phyloP scores from a whole-genome alignment of 1,140 invertebrate genomes.

The Nephila pilipes region DNA sequence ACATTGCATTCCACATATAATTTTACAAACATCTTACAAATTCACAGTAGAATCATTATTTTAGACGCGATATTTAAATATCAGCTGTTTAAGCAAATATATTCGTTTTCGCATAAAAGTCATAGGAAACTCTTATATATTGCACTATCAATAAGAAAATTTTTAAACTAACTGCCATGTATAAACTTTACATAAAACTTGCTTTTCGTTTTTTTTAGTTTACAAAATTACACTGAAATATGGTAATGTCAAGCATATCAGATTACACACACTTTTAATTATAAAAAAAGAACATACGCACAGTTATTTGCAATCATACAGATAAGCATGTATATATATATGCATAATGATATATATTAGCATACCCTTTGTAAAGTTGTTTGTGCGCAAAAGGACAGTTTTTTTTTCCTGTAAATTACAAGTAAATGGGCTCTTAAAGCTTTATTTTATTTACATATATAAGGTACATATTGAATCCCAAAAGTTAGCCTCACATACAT shows the following conservation, averaged over 20 bases:
- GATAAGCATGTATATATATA: constrained; percentile 12
- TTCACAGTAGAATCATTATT: not conserved
- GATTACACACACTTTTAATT: not conserved
- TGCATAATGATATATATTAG: not conserved
- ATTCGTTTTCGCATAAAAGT: not conserved
- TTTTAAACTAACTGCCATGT: not conserved
- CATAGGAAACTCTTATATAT: not conserved
- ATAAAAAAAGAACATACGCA: not conserved
- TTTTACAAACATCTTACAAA: not conserved
- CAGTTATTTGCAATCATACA: not conserved
- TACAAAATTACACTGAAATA: not conserved
- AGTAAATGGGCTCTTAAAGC: not conserved
- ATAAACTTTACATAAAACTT: not conserved
- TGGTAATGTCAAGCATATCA: not conserved
- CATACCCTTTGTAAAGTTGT: not conserved
- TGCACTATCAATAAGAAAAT: not conserved
- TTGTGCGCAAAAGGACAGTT: not conserved
- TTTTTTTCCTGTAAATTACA: not conserved
- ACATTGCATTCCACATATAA: not conserved
- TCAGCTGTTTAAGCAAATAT: not conserved
- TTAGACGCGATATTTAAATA: not conserved
- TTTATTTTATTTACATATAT: no score
- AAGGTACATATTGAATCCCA: not conserved
- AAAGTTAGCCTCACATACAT: not conserved
- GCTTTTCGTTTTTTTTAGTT: not conserved